phyloP scores from a whole-genome alignment of 2,888 invertebrate species.

The Hemicrepidius hirtus region DNA sequence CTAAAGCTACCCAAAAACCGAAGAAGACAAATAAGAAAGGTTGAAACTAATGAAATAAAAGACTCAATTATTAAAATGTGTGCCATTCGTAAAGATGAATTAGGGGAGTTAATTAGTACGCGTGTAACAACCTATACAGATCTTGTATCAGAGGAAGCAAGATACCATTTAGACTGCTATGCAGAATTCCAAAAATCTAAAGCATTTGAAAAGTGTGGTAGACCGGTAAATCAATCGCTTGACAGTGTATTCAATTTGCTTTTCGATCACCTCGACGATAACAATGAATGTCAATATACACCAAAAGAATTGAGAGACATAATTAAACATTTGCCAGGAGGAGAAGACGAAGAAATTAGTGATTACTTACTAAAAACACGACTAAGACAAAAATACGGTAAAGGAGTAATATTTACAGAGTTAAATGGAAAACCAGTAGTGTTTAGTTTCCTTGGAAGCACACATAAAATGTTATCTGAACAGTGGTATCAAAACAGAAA shows the following conservation, averaged over 20 bases:
- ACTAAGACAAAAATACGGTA: no score
- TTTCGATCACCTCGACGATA: background rate
- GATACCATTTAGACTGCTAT: background rate
- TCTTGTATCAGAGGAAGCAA: background rate
- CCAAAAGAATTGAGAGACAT: background rate
- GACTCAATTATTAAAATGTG: background rate
- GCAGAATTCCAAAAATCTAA: background rate
- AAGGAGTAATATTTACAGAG: no score
- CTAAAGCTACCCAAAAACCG: background rate
- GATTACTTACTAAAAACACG: no score
- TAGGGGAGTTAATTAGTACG: background rate
- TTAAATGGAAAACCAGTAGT: no score
- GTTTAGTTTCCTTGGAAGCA: background rate
- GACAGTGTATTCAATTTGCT: background rate
- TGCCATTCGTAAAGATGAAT: background rate
- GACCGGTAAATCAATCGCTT: background rate
- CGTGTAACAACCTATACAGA: background rate
- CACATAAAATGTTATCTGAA: background rate
- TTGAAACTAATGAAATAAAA: background rate
- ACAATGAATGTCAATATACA: background rate
- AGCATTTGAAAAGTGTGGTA: background rate
- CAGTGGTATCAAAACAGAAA: background rate
- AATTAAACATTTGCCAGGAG: background rate
- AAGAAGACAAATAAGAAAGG: background rate
- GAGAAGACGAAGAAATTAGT: background rate